These are phyloP conservation scores for Folsomia candida DNA, from an alignment of 2,888 invertebrate species.

Conservation along the genomic window DNA sequence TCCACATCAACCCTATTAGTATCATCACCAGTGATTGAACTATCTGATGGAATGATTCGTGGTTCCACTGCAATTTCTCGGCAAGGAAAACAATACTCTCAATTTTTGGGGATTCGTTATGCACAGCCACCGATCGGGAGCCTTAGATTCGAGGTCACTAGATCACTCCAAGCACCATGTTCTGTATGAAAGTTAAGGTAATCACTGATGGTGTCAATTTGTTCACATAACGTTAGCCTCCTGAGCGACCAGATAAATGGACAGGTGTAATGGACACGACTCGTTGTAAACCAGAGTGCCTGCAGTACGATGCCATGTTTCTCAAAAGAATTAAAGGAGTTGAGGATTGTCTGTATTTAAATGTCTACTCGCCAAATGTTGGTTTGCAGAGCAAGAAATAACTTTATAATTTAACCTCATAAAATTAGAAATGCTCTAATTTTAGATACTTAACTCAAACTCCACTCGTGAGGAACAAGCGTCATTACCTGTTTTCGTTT, in stretches of 20 bases:
- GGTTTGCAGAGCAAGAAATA: background rate
- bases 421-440: background rate
- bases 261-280: conserved; percentile 15
- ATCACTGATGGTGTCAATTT: background rate
- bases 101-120: background rate
- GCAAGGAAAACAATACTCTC: conserved; percentile 12
- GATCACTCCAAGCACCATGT: no score
- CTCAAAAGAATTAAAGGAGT: conserved; percentile 20
- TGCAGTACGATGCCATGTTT: conserved; percentile 27
- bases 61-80: conserved; percentile 19
- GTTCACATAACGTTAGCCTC: conserved; percentile 7
- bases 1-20: no score
- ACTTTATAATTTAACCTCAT: background rate
- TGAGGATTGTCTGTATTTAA: conserved; percentile 27
- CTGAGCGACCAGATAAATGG: conserved; percentile 25
- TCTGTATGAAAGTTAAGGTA: conserved; percentile 2
- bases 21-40: no score
- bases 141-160: conserved; percentile 1
- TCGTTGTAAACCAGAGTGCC: conserved; percentile 14
- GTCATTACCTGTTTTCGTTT: conserved; percentile 22
- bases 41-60: conserved; percentile 24
- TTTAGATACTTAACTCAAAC: background rate
- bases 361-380: conserved; percentile 23
- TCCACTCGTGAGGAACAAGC: background rate
- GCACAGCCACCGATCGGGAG: background rate